Evolutionary conservation across 1,140 invertebrate species (phyloP), one percentile per base, ranked within the genome.

Genomic region (Drosophila watanabei): DNA sequence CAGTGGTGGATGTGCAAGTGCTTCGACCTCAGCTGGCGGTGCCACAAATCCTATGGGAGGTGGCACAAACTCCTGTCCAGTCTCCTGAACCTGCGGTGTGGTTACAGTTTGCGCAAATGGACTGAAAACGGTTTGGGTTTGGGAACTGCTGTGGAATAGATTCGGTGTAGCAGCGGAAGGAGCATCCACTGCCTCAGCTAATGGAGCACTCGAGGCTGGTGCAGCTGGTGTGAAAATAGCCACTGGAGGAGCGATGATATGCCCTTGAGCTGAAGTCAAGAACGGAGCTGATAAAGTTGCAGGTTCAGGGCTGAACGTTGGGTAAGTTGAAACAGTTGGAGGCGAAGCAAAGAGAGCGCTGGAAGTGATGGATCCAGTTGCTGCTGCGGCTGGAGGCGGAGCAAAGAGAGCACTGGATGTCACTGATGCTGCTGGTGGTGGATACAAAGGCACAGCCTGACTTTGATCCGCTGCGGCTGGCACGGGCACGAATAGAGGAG

Each of bases 71-170:
- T 82, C 72, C 56, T 82, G 63, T 5, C 61, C 54, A 11, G 45
- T n/a, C 16, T 59, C 41, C 39, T 75, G 79, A 33, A 78, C 35
- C 43, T 63, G 43, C n/a, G 80, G 60, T 41, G 82, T 91, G 14
- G 73, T 78, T 32, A 83, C 57, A 9, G 77, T 82, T 51, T 87
- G 79, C 10, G 78, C 62, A 54, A 91, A 87, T 10, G 88, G 88
- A 76, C 90, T 91, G 37, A 79, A 91, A 48, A 84, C 80, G 4
- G 88, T 88, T 45, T 86, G 76, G 11, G 84, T 83, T 7, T 73
- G 54, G 48, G 62, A 16, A 52, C 75, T 30, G 45, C 66, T 46
- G 2, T 48, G 54, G 30, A 71, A 73, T 9, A 83, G 48, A 49
- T 28, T 69, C 4, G 65, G 45, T 14, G 51, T 18, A 41, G 68